Percentiles rank a stretch among this genome's conserved stretches.
Evolutionary conservation across 2,888 invertebrate genomes (phyloP).

Genomic region (Spilarctia lutea): DNA sequence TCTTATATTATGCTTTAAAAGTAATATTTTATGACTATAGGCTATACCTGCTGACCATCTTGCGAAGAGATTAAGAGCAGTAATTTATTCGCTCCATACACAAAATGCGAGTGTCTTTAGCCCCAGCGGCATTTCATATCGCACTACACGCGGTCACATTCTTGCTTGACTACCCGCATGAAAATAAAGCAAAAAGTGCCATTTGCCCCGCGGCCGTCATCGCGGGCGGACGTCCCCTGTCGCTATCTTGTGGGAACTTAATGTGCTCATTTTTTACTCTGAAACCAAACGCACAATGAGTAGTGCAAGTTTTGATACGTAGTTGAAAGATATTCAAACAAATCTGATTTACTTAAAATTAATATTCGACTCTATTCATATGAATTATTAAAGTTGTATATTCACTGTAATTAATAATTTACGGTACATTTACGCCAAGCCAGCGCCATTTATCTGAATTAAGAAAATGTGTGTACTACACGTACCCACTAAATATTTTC

Average conservation of each 20-base stretch:
- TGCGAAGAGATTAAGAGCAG: slow-evolving; percentile 55
- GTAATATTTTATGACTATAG: slow-evolving; percentile 44
- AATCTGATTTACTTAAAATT: background rate
- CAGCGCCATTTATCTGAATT: background rate
- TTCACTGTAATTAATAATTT: background rate
- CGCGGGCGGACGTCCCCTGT: slow-evolving; percentile 72
- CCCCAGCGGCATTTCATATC: slow-evolving; percentile 73
- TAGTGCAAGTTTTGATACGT: slow-evolving; percentile 16
- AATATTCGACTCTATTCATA: background rate
- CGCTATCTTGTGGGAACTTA: slow-evolving; percentile 68
- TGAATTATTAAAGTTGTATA: background rate
- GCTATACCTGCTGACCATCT: slow-evolving; percentile 57
- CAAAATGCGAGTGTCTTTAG: slow-evolving; percentile 66
- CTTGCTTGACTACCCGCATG: slow-evolving; percentile 70
- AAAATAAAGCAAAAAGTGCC: slow-evolving; percentile 60
- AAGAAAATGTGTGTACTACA: background rate
- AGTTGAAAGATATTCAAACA: background rate
- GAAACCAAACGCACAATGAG: slow-evolving; percentile 46
- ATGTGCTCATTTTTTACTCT: slow-evolving; percentile 63
- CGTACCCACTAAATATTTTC: background rate
- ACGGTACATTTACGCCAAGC: background rate
- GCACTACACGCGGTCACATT: slow-evolving; percentile 77
- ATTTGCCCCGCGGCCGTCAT: slow-evolving; percentile 67
- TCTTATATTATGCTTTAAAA: slow-evolving; percentile 35
- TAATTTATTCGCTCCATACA: slow-evolving; percentile 63